phyloP scores from a whole-genome alignment of 2,797 vertebrate genomes.

The Carcharodon carcharias region DNA sequence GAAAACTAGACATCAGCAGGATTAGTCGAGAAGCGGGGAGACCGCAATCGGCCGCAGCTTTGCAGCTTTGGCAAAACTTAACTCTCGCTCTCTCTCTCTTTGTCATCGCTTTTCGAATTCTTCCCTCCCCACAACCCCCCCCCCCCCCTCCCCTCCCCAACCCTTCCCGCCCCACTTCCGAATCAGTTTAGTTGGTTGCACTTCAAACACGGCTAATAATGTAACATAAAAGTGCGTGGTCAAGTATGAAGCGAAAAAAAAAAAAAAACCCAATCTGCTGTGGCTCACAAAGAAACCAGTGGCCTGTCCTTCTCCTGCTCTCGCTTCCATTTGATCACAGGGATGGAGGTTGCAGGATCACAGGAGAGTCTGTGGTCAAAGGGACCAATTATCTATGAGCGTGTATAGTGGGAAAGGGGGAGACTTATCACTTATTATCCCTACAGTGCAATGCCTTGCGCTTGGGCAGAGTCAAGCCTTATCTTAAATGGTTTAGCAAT shows the following conservation, averaged over 20 bases:
- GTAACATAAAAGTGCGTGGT: not conserved
- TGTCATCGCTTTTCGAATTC: not conserved
- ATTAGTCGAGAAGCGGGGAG: not conserved
- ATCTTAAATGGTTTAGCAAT: not conserved
- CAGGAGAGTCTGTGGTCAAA: not conserved
- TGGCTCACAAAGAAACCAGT: not conserved
- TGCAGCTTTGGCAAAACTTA: not conserved
- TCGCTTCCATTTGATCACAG: not conserved
- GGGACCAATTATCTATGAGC: not conserved
- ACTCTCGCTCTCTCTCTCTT: not conserved
- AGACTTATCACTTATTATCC: not conserved
- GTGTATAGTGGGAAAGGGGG: not conserved
- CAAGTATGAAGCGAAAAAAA: not conserved
- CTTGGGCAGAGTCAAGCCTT: not conserved
- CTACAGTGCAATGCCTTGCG: not conserved
- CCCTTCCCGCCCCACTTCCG: not conserved
- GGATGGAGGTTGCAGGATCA: not conserved
- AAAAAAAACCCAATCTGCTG: no score
- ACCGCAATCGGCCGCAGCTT: not conserved
- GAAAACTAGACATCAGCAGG: not conserved
- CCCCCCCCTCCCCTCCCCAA: no score
- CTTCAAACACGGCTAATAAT: not conserved
- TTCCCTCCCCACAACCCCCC: not conserved
- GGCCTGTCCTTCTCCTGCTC: no score
- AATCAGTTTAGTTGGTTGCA: not conserved